A percentile compares a stretch with the other conserved stretches of the same genome.
phyloP scores from a whole-genome alignment of 2,797 vertebrate species.

The Cryptoblepharus egeriae region DNA sequence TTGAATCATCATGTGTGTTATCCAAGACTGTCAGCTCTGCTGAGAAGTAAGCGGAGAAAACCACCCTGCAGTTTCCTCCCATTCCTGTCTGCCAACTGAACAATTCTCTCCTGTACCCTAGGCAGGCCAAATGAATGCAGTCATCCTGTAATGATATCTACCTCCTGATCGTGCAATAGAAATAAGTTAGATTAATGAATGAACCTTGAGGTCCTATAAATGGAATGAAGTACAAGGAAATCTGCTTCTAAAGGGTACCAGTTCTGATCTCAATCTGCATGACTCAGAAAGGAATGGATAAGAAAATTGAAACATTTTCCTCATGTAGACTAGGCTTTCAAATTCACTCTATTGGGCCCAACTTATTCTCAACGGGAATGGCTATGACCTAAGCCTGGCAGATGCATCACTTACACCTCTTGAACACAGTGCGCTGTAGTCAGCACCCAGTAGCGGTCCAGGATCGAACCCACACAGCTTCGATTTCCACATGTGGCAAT shows the following conservation, averaged over 20 bases:
- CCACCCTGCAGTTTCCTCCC: not conserved
- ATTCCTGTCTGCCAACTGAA: not conserved
- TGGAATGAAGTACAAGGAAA: too few species aligned
- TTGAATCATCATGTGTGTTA: not conserved
- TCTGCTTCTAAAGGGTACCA: too few species aligned
- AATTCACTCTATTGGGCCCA: not conserved
- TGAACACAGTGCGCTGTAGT: constrained; percentile 7
- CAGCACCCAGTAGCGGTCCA: constrained; percentile 12
- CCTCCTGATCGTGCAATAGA: not conserved
- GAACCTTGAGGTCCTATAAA: not conserved
- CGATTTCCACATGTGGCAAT: constrained; percentile 4
- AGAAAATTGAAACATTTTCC: not conserved
- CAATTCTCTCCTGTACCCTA: not conserved
- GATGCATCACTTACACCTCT: constrained; percentile 2
- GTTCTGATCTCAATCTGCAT: not conserved
- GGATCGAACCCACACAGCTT: constrained; percentile 12
- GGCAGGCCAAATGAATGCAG: not conserved
- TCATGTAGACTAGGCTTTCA: not conserved
- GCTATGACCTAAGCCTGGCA: not conserved
- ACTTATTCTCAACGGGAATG: not conserved
- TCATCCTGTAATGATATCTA: not conserved
- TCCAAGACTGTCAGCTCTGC: not conserved
- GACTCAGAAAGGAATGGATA: not conserved
- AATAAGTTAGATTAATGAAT: not conserved
- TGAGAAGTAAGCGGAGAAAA: not conserved